Base-by-base conservation (phyloP, 2,888 invertebrate species). In the Harmothoe impar region DNA sequence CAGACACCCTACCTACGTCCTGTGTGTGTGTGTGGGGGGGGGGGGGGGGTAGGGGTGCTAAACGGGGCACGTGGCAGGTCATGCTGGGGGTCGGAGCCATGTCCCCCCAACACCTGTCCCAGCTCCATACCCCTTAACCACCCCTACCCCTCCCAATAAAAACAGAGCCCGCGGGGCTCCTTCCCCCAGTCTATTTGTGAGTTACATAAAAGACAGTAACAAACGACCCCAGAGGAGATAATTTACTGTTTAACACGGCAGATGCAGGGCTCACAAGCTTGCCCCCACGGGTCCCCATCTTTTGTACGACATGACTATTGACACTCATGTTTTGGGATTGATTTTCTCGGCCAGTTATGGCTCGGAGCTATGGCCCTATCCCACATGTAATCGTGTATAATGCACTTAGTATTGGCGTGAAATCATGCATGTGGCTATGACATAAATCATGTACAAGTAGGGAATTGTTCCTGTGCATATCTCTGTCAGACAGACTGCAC, bases 181-280 rank as follows among this genome's bases (percentile, higher is more conserved):
- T 43, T 43, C 43, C 43, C 31, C 31, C 56, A n/a, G 56, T 25
- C 29, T 25, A 29, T 56, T 31, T 31, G 56, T 54, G 86, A 33
- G 86, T 86, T 86, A 54, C 54, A 86, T 86, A 86, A 54, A 86
- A 35, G 81, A 33, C 15, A 15, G 81, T 43, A 81, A 81, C 81
- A 35, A 81, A 81, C 25, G 72, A 29, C 29, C 31, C 29, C 31
- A 29, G 17, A 23, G 51, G 86, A 86, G 86, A 86, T 86, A 86
- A 86, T 86, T 86, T 52, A 86, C 86, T 86, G 86, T 56, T 56
- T 86, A 29, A 15, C 29, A 15, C 86, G 86, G 29, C 86, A 86
- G 86, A 86, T 86, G 86, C 52, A 54, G 54, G 54, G 86, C 56
- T 86, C 86, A 29, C 52, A 56, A 54, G 84, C 84, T n/a, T 77